Conservation (phyloP, 2,888 invertebrate species). For the Phoenoteleia sp. region DNA sequence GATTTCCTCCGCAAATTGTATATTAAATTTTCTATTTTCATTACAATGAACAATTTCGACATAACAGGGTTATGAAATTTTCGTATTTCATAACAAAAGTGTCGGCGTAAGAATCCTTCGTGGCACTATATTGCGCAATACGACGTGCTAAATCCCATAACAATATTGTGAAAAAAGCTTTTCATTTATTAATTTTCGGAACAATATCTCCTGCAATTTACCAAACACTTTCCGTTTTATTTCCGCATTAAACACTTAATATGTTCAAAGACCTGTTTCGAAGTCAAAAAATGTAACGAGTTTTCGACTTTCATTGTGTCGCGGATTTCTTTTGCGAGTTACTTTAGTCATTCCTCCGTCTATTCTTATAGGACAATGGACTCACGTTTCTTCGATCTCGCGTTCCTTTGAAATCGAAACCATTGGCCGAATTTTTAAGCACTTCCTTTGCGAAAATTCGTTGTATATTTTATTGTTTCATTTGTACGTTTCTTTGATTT, state of each 20-base stretch:
- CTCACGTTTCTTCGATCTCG: too few relatives aligned
- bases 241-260: too few relatives aligned
- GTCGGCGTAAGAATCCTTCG: neutral
- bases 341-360: too few relatives aligned
- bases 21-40: conserved; percentile 31
- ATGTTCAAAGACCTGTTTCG: too few relatives aligned
- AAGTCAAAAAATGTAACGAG: neutral
- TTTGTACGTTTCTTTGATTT: too few relatives aligned
- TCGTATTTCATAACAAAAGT: conserved; percentile 26
- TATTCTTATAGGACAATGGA: too few relatives aligned
- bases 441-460: neutral
- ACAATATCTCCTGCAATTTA: neutral
- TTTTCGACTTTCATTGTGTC: neutral
- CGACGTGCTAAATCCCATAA: neutral
- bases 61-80: conserved; percentile 12
- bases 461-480: too few relatives aligned
- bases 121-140: neutral
- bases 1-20: conserved; percentile 1
- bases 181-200: neutral
- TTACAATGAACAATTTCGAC: conserved; percentile 19
- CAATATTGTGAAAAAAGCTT: neutral
- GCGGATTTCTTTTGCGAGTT: too few relatives aligned
- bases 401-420: too few relatives aligned
- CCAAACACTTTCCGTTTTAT: too few relatives aligned
- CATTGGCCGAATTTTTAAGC: neutral